Evolutionary conservation across 2,888 invertebrate species (phyloP).

Genomic region (Gonocerus acuteangulatus): DNA sequence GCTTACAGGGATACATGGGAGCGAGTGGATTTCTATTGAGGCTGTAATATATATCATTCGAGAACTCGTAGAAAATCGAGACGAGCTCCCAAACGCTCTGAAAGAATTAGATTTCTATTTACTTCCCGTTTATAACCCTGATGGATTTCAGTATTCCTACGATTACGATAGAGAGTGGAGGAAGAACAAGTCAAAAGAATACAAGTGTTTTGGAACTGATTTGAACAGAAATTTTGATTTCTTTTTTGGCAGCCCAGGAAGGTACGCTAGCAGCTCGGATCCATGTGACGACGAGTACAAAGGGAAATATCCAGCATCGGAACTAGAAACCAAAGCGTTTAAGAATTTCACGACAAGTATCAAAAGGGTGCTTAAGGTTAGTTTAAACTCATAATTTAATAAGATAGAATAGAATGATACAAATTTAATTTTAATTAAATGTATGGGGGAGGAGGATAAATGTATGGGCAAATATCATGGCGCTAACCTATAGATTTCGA

Average conservation of each 20-base stretch:
- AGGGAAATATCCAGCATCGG: conserved; percentile 45
- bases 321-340: conserved; percentile 46
- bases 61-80: conserved; percentile 58
- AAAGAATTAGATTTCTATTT: conserved; percentile 51
- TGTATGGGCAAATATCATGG: too few species aligned
- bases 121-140: conserved; percentile 51
- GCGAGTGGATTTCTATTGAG: conserved; percentile 82
- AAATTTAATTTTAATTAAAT: too few species aligned
- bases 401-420: too few species aligned
- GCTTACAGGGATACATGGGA: conserved; percentile 72
- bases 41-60: conserved; percentile 67
- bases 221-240: conserved; percentile 76
- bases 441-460: too few species aligned
- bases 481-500: too few species aligned
- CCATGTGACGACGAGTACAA: conserved; percentile 47
- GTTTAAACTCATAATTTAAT: too few species aligned
- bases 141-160: conserved; percentile 81
- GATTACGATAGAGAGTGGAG: conserved; percentile 58
- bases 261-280: conserved; percentile 45
- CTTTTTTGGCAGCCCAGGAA: conserved; percentile 43
- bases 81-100: conserved; percentile 59
- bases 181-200: conserved; percentile 42
- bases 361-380: too few species aligned
- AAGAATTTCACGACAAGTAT: too few species aligned
- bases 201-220: conserved; percentile 64